Percentiles rank a stretch among this genome's conserved stretches.
Evolutionary conservation across 1,140 invertebrate species (phyloP).

Genomic region (Saccostrea cuccullata): DNA sequence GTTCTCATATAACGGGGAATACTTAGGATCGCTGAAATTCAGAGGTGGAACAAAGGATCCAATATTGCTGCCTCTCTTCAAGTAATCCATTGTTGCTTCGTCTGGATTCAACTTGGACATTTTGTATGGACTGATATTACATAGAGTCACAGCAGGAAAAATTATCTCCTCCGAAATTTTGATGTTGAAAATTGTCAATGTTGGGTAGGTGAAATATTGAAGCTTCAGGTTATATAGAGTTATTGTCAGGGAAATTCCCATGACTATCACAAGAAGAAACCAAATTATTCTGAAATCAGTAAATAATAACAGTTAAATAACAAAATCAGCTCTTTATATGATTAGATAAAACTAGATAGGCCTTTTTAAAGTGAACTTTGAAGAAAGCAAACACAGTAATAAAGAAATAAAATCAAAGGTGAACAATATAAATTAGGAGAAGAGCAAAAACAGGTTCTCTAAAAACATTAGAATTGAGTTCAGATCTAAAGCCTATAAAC

Average conservation of each 20-base stretch:
- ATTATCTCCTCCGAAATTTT: slow-evolving; percentile 1
- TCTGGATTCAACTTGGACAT: slow-evolving; percentile 7
- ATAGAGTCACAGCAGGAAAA: slow-evolving; percentile 46
- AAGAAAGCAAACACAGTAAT: neutral
- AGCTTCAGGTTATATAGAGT: slow-evolving; percentile 6
- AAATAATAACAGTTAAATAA: neutral
- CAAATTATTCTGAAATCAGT: slow-evolving; percentile 40
- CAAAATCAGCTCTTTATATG: no score
- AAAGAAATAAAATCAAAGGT: neutral
- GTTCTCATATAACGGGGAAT: neutral
- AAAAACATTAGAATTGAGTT: neutral
- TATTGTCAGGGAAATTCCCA: slow-evolving; percentile 19
- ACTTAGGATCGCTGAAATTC: slow-evolving; percentile 40
- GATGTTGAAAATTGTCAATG: slow-evolving; percentile 37
- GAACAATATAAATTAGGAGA: neutral
- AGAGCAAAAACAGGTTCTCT: neutral
- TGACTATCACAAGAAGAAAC: slow-evolving; percentile 30
- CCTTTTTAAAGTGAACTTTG: no score
- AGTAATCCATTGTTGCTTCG: slow-evolving; percentile 16
- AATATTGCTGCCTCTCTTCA: slow-evolving; percentile 37
- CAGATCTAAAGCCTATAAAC: no score
- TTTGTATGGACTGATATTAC: slow-evolving; percentile 41
- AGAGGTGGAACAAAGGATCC: neutral
- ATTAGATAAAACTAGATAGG: no score
- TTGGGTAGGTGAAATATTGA: slow-evolving; percentile 42